Percentiles rank a stretch among this genome's conserved stretches.
Conservation (phyloP, 2,797 vertebrate species). For the Iguana delicatissima region DNA sequence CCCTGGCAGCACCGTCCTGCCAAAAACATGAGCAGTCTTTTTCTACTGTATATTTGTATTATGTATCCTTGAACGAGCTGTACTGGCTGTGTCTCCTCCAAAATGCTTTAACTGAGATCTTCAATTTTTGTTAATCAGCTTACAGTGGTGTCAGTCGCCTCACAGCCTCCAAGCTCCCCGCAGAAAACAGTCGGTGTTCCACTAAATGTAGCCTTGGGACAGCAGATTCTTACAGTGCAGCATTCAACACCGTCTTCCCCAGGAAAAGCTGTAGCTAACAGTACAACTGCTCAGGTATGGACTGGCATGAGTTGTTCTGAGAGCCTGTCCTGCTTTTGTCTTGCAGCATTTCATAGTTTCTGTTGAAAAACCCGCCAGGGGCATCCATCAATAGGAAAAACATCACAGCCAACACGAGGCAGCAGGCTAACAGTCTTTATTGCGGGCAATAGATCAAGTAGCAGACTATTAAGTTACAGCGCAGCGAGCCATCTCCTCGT, state of each 20-base stretch:
- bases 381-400: too few relatives aligned
- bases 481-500: too few relatives aligned
- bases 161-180: conserved; percentile 86
- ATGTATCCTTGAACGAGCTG: background rate
- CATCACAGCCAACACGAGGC: too few relatives aligned
- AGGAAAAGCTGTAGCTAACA: conserved; percentile 86
- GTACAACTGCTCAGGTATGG: conserved; percentile 84
- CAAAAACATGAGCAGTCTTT: background rate
- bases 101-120: conserved; percentile 52
- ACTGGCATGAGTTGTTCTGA: conserved; percentile 18
- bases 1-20: background rate
- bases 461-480: too few relatives aligned
- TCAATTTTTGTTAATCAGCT: conserved; percentile 79
- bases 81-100: background rate
- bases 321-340: conserved; percentile 32
- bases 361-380: too few relatives aligned
- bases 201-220: conserved; percentile 89
- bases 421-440: too few relatives aligned
- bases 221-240: conserved; percentile 91
- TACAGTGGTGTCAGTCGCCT: conserved; percentile 90
- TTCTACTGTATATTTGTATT: background rate
- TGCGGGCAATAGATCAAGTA: too few relatives aligned
- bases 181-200: conserved; percentile 90
- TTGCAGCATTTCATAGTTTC: background rate
- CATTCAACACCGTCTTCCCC: conserved; percentile 87